Base-by-base conservation (phyloP, 2,888 invertebrate species). In the Napeogenes inachia region DNA sequence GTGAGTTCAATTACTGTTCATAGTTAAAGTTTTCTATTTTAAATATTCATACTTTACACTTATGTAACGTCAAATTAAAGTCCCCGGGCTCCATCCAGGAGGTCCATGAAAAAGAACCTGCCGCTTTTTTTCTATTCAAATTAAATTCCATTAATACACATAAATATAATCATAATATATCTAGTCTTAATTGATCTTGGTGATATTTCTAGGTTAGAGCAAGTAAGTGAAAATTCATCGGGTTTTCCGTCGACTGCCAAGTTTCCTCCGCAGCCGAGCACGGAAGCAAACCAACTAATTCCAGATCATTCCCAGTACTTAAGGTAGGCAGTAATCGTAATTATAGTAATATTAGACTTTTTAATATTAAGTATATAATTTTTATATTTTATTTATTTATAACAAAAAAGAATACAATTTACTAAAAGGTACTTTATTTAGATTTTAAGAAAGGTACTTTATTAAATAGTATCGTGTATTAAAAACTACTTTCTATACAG, bases 201-300 rank as follows among this genome's bases (percentile, higher is more conserved):
- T 38, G 33, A 55, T 55, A 60, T 65, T 88, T 87, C 68, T 84
- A 88, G 88, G 69, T 73, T 80, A 76, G 87, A 87, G 68, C 80
- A 75, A 69, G 65, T 72, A 57, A 75, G 69, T 13, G 81, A 84
- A 69, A 70, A 75, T 69, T 71, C 78, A 63, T 72, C 82, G 61
- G 74, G 68, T 63, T 79, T 80, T 71, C 75, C 78, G 46, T 59
- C 78, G 35, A 71, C 76, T 55, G 73, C 71, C 63, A 80, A 84
- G 67, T 79, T 62, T 32, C 56, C 72, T 63, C 71, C 74, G 8
- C 72, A 75, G 45, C 71, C 68, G 45, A 69, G 71, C 32, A 67
- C 70, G n/a, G 81, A 80, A 58, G 53, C 45, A 2, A 66, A 57
- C 45, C 62, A 57, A 58, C 78, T 77, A 68, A 68, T 68, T 6